Evolutionary conservation across 2,888 invertebrate genomes (phyloP), one percentile per base, ranked within the genome.

Genomic region (Leptogaster cylindrica): DNA sequence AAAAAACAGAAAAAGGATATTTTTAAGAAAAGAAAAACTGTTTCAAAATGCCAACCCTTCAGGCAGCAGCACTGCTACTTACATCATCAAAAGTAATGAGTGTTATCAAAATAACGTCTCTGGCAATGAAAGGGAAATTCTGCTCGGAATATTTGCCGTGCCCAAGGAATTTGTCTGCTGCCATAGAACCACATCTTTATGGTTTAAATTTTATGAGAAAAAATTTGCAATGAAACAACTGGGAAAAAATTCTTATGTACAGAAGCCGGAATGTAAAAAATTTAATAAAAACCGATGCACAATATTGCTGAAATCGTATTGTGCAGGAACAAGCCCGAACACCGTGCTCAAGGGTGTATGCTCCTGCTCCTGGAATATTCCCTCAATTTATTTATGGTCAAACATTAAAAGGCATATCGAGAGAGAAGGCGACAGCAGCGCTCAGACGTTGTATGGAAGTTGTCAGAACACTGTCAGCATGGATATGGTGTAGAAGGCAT

Each of bases 91-190:
- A 50, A 25, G 27, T 50, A 50, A 50, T 50, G 50, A 50, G 50
- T 23, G 50, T 14, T 50, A 50, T 50, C 50, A 50, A 28, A 28
- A 50, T 50, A 50, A 23, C 28, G 50, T 50, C 28, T 28, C 12
- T 10, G 27, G n/a, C 28, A 25, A 25, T 27, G 50, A 27, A 12
- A 50, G 16, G 28, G 50, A 50, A 27, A 50, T 28, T 50, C 31
- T 50, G 12, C 27, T 50, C 28, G 14, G 25, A 14, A 27, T 50
- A 27, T 27, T 50, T 50, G n/a, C n/a, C 25, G 10, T 50, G 8
- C n/a, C 2, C 8, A 25, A 27, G 27, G 28, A 27, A 50, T 27
- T 25, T 16, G 25, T n/a, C 50, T 12, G 5, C 3, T 50, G 7
- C 28, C 12, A 14, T 27, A 12, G 28, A 2, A 23, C 50, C 12